Evolutionary conservation across 2,797 vertebrate species (phyloP).

Genomic region (Macrochelys suwanniensis): DNA sequence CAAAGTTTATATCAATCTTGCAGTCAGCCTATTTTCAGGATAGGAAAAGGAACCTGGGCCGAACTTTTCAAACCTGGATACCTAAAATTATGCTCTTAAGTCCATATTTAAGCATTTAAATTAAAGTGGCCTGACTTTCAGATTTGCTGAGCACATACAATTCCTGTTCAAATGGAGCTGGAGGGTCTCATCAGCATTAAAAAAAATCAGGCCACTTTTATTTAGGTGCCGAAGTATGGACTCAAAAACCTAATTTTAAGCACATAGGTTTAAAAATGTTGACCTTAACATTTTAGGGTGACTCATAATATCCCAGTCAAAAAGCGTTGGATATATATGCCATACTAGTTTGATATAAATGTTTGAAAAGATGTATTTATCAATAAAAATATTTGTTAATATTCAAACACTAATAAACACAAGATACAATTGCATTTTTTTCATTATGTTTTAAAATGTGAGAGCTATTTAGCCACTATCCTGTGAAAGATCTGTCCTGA

Average conservation of each 20-base stretch:
- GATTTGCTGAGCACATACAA: not conserved
- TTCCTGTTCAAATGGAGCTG: not conserved
- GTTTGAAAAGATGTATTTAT: not conserved
- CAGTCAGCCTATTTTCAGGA: not conserved
- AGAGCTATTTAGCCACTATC: not conserved
- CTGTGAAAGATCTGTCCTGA: not conserved
- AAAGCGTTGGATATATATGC: not conserved
- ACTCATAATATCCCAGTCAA: not conserved
- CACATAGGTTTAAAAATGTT: not conserved
- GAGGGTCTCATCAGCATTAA: not conserved
- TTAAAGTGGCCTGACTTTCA: not conserved
- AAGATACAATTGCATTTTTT: not conserved
- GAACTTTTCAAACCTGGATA: not conserved
- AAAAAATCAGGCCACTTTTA: not conserved
- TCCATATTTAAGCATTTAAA: not conserved
- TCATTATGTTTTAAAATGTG: not conserved
- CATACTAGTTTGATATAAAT: not conserved
- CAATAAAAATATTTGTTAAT: not conserved
- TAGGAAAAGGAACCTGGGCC: not conserved
- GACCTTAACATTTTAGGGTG: not conserved
- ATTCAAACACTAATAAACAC: not conserved
- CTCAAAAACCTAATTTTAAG: not conserved
- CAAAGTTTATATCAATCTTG: not conserved
- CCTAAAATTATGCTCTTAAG: not conserved
- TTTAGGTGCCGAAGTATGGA: not conserved